Evolutionary conservation across 2,888 invertebrate species (phyloP), one percentile per base, ranked within the genome.

Genomic region (Graphium colonna): DNA sequence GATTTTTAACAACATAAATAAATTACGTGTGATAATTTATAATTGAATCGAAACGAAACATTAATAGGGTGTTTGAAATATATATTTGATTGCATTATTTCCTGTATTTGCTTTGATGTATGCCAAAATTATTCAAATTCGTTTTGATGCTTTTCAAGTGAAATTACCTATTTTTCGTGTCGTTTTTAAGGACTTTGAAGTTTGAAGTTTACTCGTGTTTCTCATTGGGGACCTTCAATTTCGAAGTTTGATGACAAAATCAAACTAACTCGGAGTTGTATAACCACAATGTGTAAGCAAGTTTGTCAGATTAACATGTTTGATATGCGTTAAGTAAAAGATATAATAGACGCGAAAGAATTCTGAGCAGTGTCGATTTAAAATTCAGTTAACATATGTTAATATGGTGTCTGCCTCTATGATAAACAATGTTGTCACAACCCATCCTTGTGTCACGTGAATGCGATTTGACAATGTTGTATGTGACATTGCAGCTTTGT

Each of bases 321-420:
- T 47, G 47, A 47, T 3, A 4, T 16, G 10, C n/a, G 38, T 26
- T 51, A 46, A 46, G 10, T 28, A 52, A 46, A 28, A 13, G 1
- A 21, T 46, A 33, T 18, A 52, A n/a, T 51, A 45, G 36, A 36
- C 41, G 17, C 4, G 12, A 28, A 26, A 16, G 16, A 45, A 40
- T 39, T 45, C 9, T 45, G n/a, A 45, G 28, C n/a, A 18, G 39
- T 15, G 26, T 21, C 26, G 15, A 1, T 16, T 51, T 31, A 44
- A 38, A 38, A 28, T n/a, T 8, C 39, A 45, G 43, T 8, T 45
- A 51, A 51, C 51, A 51, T 12, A 42, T 42, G 49, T 31, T 33
- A 33, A 33, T 33, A 33, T 33, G 33, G 33, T 5, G 9, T 33
- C 2, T 33, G 33, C 8, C 28, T 39, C 16, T 16, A 31, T 31